phyloP scores from a whole-genome alignment of 2,113 vertebrate species.

The Smithornis capensis region DNA sequence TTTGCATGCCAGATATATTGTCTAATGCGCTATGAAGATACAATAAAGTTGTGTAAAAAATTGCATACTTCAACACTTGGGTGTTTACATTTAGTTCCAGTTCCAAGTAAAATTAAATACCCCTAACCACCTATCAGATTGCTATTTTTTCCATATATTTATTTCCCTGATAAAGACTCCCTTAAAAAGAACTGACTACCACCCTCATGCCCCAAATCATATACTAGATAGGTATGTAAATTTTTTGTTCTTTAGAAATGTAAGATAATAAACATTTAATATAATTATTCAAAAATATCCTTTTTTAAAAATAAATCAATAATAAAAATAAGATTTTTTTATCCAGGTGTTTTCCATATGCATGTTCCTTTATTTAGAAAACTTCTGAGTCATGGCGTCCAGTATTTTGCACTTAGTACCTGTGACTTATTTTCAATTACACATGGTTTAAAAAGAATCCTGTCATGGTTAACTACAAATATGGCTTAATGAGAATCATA shows the following conservation, averaged over 20 bases:
- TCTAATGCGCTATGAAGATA: not conserved
- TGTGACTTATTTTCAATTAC: not conserved
- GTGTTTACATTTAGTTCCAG: not conserved
- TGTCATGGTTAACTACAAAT: not conserved
- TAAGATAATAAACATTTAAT: not conserved
- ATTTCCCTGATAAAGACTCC: not conserved
- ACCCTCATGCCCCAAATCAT: not conserved
- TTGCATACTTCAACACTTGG: not conserved
- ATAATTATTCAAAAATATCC: not conserved
- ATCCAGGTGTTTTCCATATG: not conserved
- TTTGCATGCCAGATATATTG: not conserved
- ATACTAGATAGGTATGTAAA: not conserved
- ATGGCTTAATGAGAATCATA: not conserved
- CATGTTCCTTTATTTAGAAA: not conserved
- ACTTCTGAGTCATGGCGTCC: not conserved
- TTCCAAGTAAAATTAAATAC: not conserved
- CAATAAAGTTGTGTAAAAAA: not conserved
- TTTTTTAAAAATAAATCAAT: too few relatives aligned
- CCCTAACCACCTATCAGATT: not conserved
- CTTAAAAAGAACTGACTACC: not conserved
- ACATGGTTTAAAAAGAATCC: not conserved
- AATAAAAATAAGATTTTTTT: too few relatives aligned
- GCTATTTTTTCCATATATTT: not conserved
- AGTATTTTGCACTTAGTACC: not conserved
- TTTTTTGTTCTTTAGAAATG: not conserved